phyloP scores from a whole-genome alignment of 1,140 invertebrate genomes.

The Papilio glaucus region DNA sequence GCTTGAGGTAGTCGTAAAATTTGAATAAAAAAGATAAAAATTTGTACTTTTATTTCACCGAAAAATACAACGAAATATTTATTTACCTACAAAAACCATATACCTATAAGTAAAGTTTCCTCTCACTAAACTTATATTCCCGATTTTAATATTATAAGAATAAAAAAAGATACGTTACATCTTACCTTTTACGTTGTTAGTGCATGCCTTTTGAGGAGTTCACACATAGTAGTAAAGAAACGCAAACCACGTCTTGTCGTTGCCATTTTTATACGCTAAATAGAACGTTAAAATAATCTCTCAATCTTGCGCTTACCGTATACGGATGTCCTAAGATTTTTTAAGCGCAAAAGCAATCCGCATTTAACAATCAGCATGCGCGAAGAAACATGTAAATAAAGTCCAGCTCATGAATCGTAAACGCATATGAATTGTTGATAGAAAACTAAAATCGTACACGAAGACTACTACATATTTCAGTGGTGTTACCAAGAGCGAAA shows the following conservation, averaged over 20 bases:
- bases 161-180: not conserved
- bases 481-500: constrained; percentile 6
- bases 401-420: constrained; percentile 24
- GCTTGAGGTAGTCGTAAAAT: too few species aligned
- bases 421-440: constrained; percentile 33
- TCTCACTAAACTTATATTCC: not conserved
- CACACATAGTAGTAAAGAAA: constrained; percentile 6
- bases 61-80: too few species aligned
- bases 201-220: not conserved
- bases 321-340: constrained; percentile 30
- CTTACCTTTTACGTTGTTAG: not conserved
- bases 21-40: too few species aligned
- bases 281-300: constrained; percentile 26
- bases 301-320: constrained; percentile 24
- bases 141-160: not conserved
- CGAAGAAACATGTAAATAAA: constrained; percentile 29
- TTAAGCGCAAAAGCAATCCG: constrained; percentile 7
- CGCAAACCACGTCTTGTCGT: not conserved
- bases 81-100: too few species aligned
- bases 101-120: not conserved
- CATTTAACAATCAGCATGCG: too few species aligned
- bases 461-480: constrained; percentile 11
- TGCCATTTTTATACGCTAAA: constrained; percentile 18
- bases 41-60: too few species aligned
- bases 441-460: constrained; percentile 30